phyloP scores from a whole-genome alignment of 1,140 invertebrate species.

The Drosophila paulistorum region DNA sequence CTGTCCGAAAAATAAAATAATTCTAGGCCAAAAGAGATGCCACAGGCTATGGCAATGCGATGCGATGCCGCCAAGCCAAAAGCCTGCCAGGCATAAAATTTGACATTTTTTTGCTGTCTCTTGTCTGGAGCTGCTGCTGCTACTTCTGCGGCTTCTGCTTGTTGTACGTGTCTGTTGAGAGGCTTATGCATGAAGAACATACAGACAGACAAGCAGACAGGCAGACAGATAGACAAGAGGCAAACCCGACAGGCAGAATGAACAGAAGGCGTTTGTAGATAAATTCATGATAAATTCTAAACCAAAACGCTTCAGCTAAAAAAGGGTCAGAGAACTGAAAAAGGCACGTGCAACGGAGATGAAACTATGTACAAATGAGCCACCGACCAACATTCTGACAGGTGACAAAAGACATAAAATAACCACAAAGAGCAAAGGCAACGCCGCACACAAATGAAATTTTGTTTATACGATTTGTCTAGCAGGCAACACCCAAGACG shows the following conservation, averaged over 20 bases:
- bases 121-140: too few species aligned
- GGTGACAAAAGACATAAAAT: conserved; percentile 35
- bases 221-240: not conserved
- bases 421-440: conserved; percentile 11
- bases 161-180: conserved; percentile 42
- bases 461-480: conserved; percentile 1
- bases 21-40: conserved; percentile 45
- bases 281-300: conserved; percentile 39
- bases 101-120: conserved; percentile 4
- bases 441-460: not conserved
- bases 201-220: not conserved
- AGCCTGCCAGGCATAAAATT: conserved; percentile 48
- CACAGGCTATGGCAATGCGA: not conserved
- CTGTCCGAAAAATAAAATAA: conserved; percentile 33
- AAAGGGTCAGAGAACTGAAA: conserved; percentile 53
- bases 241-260: not conserved
- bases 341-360: conserved; percentile 30
- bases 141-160: not conserved
- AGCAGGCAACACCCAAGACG: conserved; percentile 8
- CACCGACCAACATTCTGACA: conserved; percentile 32
- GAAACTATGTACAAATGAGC: conserved; percentile 12
- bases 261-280: conserved; percentile 1
- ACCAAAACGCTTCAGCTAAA: conserved; percentile 7
- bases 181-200: conserved; percentile 20
- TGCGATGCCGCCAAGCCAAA: conserved; percentile 29